A percentile compares a stretch with the other conserved stretches of the same genome.
Evolutionary conservation across 2,888 invertebrate species (phyloP).

Genomic region (Gortyna flavago): DNA sequence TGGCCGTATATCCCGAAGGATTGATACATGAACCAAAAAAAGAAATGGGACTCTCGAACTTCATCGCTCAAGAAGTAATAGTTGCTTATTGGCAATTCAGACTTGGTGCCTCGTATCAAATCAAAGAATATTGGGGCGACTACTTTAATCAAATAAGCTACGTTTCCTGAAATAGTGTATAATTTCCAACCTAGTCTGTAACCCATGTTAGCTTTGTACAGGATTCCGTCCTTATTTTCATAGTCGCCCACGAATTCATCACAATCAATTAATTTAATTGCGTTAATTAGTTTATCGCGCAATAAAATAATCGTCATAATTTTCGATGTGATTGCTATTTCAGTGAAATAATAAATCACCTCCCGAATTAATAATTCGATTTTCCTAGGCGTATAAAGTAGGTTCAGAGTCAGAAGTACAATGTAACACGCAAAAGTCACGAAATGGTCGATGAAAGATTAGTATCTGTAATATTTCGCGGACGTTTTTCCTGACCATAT

Average conservation of each 20-base stretch:
- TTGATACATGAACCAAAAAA: slow-evolving; percentile 78
- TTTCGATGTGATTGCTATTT: slow-evolving; percentile 76
- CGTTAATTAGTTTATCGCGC: slow-evolving; percentile 73
- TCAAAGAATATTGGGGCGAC: slow-evolving; percentile 72
- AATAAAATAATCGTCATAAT: slow-evolving; percentile 76
- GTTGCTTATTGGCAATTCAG: slow-evolving; percentile 80
- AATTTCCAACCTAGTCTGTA: slow-evolving; percentile 73
- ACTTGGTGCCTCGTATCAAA: slow-evolving; percentile 69
- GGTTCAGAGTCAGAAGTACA: slow-evolving; percentile 76
- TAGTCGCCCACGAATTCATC: slow-evolving; percentile 75
- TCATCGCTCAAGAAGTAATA: slow-evolving; percentile 82
- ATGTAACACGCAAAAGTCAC: slow-evolving; percentile 74
- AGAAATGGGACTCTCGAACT: slow-evolving; percentile 72
- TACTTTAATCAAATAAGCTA: slow-evolving; percentile 71
- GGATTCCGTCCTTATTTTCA: slow-evolving; percentile 67
- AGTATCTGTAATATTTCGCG: slow-evolving; percentile 76
- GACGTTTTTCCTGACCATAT: slow-evolving; percentile 75
- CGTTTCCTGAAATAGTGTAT: slow-evolving; percentile 68
- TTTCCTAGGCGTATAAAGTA: slow-evolving; percentile 77
- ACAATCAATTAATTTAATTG: slow-evolving; percentile 77
- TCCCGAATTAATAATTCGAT: slow-evolving; percentile 80
- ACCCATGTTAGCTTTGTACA: slow-evolving; percentile 66
- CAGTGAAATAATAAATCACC: slow-evolving; percentile 80
- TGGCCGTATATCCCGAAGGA: slow-evolving; percentile 79
- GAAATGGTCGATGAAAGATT: slow-evolving; percentile 73